Evolutionary conservation across 2,113 vertebrate genomes (phyloP).

Genomic region (Jaculus jaculus): DNA sequence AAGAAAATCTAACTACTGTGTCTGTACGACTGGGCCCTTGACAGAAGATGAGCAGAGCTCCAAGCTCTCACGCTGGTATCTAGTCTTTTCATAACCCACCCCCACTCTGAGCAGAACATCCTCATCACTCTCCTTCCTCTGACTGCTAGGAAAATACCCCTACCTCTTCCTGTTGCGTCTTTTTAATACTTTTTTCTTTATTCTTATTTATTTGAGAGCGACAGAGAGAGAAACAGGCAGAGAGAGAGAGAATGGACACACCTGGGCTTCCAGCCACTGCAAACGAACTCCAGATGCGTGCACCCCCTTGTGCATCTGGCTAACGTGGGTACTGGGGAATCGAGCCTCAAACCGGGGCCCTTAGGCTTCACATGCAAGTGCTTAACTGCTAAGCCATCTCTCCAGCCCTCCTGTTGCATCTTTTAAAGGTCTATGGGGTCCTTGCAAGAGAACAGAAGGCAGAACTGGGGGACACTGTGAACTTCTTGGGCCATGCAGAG

Average conservation of each 20-base stretch:
- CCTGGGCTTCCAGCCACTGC: no score
- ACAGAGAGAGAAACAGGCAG: no score
- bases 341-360: no score
- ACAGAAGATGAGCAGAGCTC: background rate
- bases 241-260: no score
- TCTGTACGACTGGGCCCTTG: fast-evolving
- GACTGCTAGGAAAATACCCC: background rate
- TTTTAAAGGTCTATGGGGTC: background rate
- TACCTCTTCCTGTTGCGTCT: background rate
- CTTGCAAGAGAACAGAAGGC: background rate
- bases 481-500: background rate
- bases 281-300: no score
- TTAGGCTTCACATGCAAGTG: no score
- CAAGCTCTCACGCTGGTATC: background rate
- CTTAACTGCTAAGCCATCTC: no score
- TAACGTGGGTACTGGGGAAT: no score
- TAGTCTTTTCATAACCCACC: background rate
- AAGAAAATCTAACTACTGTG: background rate
- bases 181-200: no score
- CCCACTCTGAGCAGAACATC: background rate
- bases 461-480: background rate
- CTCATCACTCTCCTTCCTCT: background rate
- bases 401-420: background rate
- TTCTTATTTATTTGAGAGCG: no score
- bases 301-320: no score